Base-by-base conservation (phyloP, 2,797 vertebrate species). In the Melanogrammus aeglefinus region DNA sequence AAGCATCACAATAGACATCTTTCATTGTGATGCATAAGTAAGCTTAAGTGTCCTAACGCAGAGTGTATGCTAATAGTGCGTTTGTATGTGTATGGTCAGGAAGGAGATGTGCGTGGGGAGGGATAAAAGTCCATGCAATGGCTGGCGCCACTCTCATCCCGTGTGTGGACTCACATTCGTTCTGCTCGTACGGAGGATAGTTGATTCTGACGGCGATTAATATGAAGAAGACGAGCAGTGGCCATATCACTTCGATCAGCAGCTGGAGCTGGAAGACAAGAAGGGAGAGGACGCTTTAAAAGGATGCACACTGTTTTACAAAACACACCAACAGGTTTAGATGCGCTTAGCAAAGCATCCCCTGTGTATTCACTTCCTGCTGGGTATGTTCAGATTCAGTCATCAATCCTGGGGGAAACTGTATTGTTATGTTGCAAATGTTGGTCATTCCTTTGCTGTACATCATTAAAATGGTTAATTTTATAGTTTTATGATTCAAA, bases 201-300 rank as follows among this genome's bases (percentile, higher is more conserved):
- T 93, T 96, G 51, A 97, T 88, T 77, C 97, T 94, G 81, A 99
- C 97, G 0, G 96, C 94, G 81, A 98, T 98, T 92, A 99, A 91
- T 90, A 99, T 99, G 92, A 99, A 96, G 94, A 99, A 99, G 93
- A 99, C 96, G 86, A 99, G 95, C 4, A 99, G 94, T 24, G 98
- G 98, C 98, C 97, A 99, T 77, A 95, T 85, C 78, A 99, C 94
- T 91, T 99, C 98, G 2, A 97, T 92, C 90, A 99, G 86, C 77
- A 99, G 91, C 90, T 99, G 97, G 79, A 96, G 92, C 98, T 99
- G 90, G 41, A 89, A 83, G 84, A 82, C 69, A 76, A 14, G 66
- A 21, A 16, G 10, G 21, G 12, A 69, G 63, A 13, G 10, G n/a
- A 69, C 7, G 10, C 10, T 9, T 0, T 27, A 13, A 10, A 69